Evolutionary conservation across 2,888 invertebrate species (phyloP).

Genomic region (Holacanthella duospinosa): DNA sequence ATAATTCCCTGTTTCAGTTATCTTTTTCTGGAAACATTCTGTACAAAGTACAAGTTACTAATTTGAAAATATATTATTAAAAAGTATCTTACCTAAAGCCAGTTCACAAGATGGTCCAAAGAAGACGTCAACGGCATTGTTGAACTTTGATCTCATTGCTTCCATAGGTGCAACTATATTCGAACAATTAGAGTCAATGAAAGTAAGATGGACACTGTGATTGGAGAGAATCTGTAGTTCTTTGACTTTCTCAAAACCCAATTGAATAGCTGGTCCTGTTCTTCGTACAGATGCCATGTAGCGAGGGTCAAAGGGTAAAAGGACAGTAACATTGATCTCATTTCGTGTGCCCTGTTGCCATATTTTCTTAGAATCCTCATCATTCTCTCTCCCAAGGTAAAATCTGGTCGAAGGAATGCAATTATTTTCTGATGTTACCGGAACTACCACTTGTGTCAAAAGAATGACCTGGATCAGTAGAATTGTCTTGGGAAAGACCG

Average conservation of each 20-base stretch:
- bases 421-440: background rate
- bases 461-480: background rate
- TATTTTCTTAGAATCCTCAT: background rate
- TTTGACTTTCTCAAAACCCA: constrained; percentile 26
- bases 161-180: constrained; percentile 34
- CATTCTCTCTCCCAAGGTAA: background rate
- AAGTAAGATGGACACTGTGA: constrained; percentile 27
- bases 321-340: constrained; percentile 28
- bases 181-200: constrained; percentile 38
- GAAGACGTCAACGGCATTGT: constrained; percentile 53
- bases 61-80: background rate
- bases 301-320: constrained; percentile 33
- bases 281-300: constrained; percentile 33
- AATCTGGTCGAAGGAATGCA: background rate
- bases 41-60: background rate
- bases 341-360: background rate
- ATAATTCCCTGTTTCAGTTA: too few relatives aligned
- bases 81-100: constrained; percentile 56
- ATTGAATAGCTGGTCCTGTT: constrained; percentile 34
- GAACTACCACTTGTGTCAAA: background rate
- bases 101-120: constrained; percentile 74
- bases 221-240: constrained; percentile 23
- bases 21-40: background rate
- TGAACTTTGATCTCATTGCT: constrained; percentile 22
- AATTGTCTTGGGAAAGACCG: too few relatives aligned